Conservation (phyloP, 2,888 invertebrate species). For the Spilosoma lubricipeda region DNA sequence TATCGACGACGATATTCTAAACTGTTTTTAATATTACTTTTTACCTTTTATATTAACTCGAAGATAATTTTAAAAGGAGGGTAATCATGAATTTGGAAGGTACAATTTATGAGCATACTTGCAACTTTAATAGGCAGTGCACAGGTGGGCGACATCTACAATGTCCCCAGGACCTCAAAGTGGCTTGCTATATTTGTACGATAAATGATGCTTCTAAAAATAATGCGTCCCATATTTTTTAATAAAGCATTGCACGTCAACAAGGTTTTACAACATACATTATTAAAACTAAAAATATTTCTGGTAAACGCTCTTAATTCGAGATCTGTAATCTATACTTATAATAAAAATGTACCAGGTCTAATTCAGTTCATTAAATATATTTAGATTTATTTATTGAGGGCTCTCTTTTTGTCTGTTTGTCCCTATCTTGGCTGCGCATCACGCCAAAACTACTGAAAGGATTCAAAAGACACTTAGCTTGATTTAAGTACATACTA, state of each 20-base stretch:
- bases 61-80: not conserved
- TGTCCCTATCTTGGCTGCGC: too few species aligned
- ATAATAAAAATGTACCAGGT: too few species aligned
- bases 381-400: too few species aligned
- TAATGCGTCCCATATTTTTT: constrained; percentile 2
- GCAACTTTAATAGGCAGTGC: constrained; percentile 20
- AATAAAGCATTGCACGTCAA: constrained; percentile 7
- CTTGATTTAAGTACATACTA: too few species aligned
- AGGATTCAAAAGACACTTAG: too few species aligned
- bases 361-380: too few species aligned
- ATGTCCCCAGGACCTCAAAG: constrained; percentile 13
- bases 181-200: constrained; percentile 10
- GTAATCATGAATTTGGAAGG: constrained; percentile 1
- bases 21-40: not conserved
- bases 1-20: not conserved
- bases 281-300: constrained; percentile 18
- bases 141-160: constrained; percentile 24
- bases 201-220: constrained; percentile 16
- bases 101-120: constrained; percentile 18
- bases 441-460: too few species aligned
- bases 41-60: not conserved
- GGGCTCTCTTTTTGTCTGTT: too few species aligned
- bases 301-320: constrained; percentile 20
- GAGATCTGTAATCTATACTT: constrained; percentile 30
- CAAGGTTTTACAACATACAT: constrained; percentile 10